These are phyloP conservation scores for Poeciliopsis turneri DNA, from an alignment of 2,797 vertebrate genomes.

Conservation along the genomic window DNA sequence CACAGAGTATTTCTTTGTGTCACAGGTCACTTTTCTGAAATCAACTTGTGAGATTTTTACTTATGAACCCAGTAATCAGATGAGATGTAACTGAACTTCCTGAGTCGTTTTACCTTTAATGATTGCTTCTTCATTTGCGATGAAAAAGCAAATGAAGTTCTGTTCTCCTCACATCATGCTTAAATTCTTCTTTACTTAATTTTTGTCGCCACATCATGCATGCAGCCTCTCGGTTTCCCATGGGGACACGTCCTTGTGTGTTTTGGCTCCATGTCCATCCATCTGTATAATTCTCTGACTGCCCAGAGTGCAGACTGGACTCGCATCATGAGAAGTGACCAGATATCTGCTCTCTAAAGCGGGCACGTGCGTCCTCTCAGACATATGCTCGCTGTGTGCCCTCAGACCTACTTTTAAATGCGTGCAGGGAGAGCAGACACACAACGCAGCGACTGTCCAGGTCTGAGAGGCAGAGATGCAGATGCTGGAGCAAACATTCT, in stretches of 20 bases:
- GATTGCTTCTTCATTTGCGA: neutral
- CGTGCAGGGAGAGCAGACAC: constrained; percentile 27
- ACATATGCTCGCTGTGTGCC: constrained; percentile 37
- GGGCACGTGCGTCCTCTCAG: constrained; percentile 36
- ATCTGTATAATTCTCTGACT: constrained; percentile 56
- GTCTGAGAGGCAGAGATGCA: neutral
- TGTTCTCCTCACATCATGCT: neutral
- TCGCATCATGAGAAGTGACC: constrained; percentile 28
- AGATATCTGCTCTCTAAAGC: constrained; percentile 28
- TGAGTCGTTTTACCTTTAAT: neutral
- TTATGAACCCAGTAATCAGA: constrained; percentile 1
- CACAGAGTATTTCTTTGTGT: neutral
- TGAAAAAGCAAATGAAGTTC: neutral
- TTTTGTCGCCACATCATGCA: neutral
- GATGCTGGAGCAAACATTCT: neutral
- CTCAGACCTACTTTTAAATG: constrained; percentile 42
- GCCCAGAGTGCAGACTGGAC: constrained; percentile 21
- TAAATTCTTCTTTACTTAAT: neutral
- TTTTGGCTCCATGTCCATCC: constrained; percentile 37
- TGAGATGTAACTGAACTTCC: neutral
- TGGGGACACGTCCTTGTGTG: constrained; percentile 8
- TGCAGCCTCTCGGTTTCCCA: constrained; percentile 8
- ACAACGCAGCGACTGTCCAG: constrained; percentile 17
- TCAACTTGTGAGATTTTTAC: neutral
- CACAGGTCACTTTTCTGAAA: neutral